A percentile compares a stretch with the other conserved stretches of the same genome.
Evolutionary conservation across 2,797 vertebrate species (phyloP).

Genomic region (Alectoris magna): DNA sequence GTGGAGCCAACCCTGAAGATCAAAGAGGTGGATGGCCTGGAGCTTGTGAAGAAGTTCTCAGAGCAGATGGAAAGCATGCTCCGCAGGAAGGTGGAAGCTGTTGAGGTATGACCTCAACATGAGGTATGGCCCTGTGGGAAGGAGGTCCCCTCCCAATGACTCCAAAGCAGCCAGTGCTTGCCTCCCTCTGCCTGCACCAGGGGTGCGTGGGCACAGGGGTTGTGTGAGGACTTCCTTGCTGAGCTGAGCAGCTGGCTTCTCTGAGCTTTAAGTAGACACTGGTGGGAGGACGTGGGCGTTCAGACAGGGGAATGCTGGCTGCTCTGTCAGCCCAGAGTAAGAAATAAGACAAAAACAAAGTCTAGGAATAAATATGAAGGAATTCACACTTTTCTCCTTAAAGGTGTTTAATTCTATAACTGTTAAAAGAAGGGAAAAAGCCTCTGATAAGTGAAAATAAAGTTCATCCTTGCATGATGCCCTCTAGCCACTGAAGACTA

Average conservation of each 20-base stretch:
- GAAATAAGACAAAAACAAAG: slow-evolving; percentile 37
- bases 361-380: slow-evolving; percentile 43
- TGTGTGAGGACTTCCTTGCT: slow-evolving; percentile 30
- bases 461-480: background rate
- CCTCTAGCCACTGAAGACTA: background rate
- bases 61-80: slow-evolving; percentile 97
- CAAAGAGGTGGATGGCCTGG: slow-evolving; percentile 89
- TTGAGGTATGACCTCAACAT: slow-evolving; percentile 83
- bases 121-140: background rate
- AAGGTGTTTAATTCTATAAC: background rate
- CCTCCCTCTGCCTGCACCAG: background rate
- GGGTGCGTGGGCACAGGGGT: background rate
- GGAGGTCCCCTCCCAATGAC: background rate
- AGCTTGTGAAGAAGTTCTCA: slow-evolving; percentile 91
- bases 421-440: background rate
- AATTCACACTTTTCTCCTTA: background rate
- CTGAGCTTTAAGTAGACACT: slow-evolving; percentile 53
- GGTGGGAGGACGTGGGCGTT: slow-evolving; percentile 44
- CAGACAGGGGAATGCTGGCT: slow-evolving; percentile 65
- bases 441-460: background rate
- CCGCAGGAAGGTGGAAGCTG: slow-evolving; percentile 92
- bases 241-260: slow-evolving; percentile 6
- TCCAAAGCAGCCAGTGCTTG: background rate
- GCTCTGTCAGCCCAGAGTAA: slow-evolving; percentile 27
- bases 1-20: slow-evolving; percentile 89